phyloP scores from a whole-genome alignment of 2,113 vertebrate genomes.

The Charadrius vociferus region DNA sequence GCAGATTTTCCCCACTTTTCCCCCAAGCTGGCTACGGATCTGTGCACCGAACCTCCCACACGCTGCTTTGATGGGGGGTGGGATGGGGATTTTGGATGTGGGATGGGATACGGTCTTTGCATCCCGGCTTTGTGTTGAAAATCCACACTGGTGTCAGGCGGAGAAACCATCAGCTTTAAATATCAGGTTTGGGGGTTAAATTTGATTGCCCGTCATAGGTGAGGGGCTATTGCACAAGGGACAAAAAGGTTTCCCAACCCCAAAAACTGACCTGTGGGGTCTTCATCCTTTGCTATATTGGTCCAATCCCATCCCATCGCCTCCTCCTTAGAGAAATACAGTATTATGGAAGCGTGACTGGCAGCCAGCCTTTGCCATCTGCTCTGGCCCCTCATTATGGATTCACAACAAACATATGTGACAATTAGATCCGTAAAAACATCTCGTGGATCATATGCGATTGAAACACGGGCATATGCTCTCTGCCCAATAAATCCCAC shows the following conservation, averaged over 20 bases:
- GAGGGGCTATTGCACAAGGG: not conserved
- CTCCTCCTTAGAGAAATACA: not conserved
- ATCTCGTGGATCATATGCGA: not conserved
- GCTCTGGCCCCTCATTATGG: slow-evolving; percentile 59
- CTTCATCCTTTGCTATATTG: not conserved
- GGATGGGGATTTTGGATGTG: not conserved
- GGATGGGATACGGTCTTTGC: not conserved
- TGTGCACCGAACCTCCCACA: rapidly evolving
- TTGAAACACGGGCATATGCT: not conserved
- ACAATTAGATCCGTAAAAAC: slow-evolving; percentile 53
- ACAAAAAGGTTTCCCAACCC: not conserved
- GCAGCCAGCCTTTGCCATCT: slow-evolving; percentile 65
- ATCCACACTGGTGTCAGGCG: rapidly evolving
- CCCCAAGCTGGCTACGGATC: rapidly evolving
- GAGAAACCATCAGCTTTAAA: not conserved
- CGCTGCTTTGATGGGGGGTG: rapidly evolving
- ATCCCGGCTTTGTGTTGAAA: not conserved
- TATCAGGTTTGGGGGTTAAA: not conserved
- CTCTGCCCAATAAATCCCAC: slow-evolving; percentile 10
- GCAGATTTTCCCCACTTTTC: not conserved
- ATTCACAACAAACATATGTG: slow-evolving; percentile 59
- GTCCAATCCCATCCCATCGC: not conserved
- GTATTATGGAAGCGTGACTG: not conserved
- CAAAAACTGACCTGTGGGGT: not conserved
- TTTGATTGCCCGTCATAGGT: not conserved